phyloP scores from a whole-genome alignment of 1,140 invertebrate genomes.

The Colletes gigas region DNA sequence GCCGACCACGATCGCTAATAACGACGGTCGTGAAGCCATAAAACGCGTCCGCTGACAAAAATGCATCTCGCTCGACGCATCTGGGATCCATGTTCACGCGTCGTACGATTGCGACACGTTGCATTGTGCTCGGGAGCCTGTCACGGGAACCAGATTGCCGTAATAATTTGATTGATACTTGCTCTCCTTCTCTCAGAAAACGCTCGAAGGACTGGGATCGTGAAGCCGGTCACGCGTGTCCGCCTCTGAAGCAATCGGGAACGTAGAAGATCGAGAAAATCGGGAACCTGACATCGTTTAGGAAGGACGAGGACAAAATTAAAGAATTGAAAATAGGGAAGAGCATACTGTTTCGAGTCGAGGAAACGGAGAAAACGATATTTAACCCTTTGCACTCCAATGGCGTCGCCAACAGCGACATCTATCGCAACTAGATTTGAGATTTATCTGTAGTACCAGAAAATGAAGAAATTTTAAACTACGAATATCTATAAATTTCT shows the following conservation, averaged over 20 bases:
- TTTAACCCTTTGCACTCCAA: too few species aligned
- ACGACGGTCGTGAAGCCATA: background rate
- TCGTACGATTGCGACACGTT: conserved; percentile 31
- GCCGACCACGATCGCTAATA: background rate
- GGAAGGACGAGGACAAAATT: too few species aligned
- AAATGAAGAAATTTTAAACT: too few species aligned
- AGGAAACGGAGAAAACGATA: too few species aligned
- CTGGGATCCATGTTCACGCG: conserved; percentile 34
- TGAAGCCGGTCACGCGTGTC: conserved; percentile 1
- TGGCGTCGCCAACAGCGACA: too few species aligned
- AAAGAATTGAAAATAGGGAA: too few species aligned
- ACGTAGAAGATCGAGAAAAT: background rate
- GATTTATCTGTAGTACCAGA: too few species aligned
- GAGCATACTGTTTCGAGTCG: too few species aligned
- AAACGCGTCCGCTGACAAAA: background rate
- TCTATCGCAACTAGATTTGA: too few species aligned
- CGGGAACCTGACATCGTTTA: background rate
- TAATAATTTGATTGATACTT: conserved; percentile 54
- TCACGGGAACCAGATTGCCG: conserved; percentile 44
- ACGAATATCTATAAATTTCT: too few species aligned
- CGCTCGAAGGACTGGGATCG: conserved; percentile 21
- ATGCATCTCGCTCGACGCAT: conserved; percentile 8
- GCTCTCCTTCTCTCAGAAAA: conserved; percentile 32
- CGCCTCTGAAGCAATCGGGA: conserved; percentile 9
- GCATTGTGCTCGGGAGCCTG: conserved; percentile 42